Conservation (phyloP, 2,888 invertebrate species). For the Allygus modestus region DNA sequence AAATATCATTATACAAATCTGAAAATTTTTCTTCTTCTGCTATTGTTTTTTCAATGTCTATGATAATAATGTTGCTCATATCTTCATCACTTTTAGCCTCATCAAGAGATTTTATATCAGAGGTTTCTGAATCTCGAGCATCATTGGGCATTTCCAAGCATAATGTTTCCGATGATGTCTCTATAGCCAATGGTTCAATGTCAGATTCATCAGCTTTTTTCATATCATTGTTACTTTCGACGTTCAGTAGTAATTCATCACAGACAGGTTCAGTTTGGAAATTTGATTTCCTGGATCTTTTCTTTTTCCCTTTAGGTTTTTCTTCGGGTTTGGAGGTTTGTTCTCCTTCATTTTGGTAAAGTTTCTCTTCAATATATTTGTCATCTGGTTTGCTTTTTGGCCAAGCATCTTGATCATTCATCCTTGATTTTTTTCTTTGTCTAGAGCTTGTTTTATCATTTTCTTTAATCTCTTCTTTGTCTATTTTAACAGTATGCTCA, state of each 20-base stretch:
- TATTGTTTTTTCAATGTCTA: neutral
- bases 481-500: constrained; percentile 12
- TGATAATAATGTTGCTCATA: neutral
- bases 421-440: constrained; percentile 44
- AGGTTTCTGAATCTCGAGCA: constrained; percentile 6
- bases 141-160: neutral
- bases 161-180: constrained; percentile 72
- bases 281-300: constrained; percentile 17
- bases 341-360: neutral
- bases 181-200: constrained; percentile 69
- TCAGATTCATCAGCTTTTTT: constrained; percentile 63
- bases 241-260: neutral
- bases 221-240: constrained; percentile 12
- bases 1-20: neutral
- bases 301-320: constrained; percentile 48
- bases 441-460: constrained; percentile 41
- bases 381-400: neutral
- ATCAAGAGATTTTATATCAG: neutral
- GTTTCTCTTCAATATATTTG: constrained; percentile 3
- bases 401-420: constrained; percentile 39
- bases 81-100: neutral
- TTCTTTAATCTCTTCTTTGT: constrained; percentile 20
- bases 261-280: neutral
- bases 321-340: constrained; percentile 23
- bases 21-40: neutral